A percentile compares a stretch with the other conserved stretches of the same genome.
Conservation (phyloP, 64 coral and sea anemone genomes). For the Actinia equina region DNA sequence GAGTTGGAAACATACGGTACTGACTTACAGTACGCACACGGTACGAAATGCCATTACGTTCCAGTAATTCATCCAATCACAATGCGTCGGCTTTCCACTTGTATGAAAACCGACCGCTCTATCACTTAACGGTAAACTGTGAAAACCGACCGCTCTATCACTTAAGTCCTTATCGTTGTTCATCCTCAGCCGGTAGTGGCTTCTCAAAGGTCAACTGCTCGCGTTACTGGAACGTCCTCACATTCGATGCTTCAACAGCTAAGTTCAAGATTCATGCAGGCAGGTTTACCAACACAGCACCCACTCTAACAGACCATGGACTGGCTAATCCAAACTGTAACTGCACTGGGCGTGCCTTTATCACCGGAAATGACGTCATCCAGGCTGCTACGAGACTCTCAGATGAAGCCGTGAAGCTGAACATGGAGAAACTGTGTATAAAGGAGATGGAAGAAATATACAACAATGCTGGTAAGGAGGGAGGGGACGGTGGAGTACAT, state of each 20-base stretch:
- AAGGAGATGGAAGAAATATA: constrained; percentile 84
- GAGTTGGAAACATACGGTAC: no score
- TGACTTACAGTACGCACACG: no score
- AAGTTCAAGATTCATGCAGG: constrained; percentile 73
- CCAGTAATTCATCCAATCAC: no score
- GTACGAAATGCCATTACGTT: no score
- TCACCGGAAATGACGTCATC: constrained; percentile 63
- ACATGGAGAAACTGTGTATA: constrained; percentile 73
- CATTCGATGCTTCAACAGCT: constrained; percentile 78
- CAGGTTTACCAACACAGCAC: constrained; percentile 41
- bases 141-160: no score
- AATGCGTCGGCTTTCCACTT: no score
- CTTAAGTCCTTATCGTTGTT: neutral
- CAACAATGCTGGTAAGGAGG: constrained; percentile 55
- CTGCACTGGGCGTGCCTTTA: constrained; percentile 30
- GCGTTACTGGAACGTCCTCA: constrained; percentile 78
- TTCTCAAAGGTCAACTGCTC: constrained; percentile 68
- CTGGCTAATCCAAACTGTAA: constrained; percentile 70
- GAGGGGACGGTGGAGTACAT: neutral
- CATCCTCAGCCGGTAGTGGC: constrained; percentile 34
- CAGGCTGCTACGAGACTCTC: constrained; percentile 50
- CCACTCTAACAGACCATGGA: constrained; percentile 16
- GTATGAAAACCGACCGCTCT: no score
- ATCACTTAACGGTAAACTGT: no score
- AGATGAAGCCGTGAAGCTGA: constrained; percentile 48